Conservation (phyloP, 2,113 vertebrate species). For the Microcebus murinus region DNA sequence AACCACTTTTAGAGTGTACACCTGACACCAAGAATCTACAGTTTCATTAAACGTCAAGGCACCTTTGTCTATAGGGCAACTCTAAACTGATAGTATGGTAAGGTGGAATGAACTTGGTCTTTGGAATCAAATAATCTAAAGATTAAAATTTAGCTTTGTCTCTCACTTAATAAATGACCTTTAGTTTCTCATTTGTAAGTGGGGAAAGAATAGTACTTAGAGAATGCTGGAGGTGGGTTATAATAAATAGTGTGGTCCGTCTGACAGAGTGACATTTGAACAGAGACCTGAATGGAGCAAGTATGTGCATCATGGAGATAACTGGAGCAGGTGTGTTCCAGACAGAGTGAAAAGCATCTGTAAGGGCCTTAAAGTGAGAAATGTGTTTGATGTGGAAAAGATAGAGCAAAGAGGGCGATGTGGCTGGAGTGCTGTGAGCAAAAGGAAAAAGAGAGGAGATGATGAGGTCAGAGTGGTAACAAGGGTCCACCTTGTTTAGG, state of each 20-base stretch:
- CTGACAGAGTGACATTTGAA: neutral
- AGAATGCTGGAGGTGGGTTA: neutral
- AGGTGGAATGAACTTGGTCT: neutral
- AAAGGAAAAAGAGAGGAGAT: neutral
- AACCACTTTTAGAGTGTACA: neutral
- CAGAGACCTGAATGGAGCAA: neutral
- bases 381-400: neutral
- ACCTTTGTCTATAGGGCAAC: neutral
- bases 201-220: neutral
- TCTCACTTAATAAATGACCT: neutral
- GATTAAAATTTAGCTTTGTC: neutral
- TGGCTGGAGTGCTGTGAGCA: neutral
- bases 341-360: neutral
- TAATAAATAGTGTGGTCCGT: neutral
- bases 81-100: neutral
- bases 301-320: neutral
- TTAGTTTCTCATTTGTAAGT: neutral
- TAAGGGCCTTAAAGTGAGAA: neutral
- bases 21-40: neutral
- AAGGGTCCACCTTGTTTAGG: neutral
- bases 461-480: neutral
- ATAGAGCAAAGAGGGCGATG: neutral
- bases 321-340: neutral
- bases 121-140: neutral
- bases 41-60: neutral